phyloP scores from a whole-genome alignment of 2,797 vertebrate species.

The Muscicapa striata region DNA sequence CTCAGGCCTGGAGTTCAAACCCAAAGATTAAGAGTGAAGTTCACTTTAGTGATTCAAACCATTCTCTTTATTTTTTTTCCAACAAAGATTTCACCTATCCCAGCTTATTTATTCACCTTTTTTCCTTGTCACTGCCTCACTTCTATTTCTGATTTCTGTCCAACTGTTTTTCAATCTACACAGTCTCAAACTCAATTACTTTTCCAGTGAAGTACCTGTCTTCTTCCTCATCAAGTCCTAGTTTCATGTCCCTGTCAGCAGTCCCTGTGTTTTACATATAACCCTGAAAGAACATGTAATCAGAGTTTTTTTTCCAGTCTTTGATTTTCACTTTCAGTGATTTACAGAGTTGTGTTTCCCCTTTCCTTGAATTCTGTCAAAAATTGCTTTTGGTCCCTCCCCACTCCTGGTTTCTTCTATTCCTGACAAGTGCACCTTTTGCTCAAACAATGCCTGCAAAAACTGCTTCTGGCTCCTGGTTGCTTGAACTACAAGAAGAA shows the following conservation, averaged over 20 bases:
- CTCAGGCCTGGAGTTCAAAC: neutral
- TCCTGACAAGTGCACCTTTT: neutral
- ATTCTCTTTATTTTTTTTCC: neutral
- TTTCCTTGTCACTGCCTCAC: neutral
- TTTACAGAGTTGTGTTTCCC: neutral
- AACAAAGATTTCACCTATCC: neutral
- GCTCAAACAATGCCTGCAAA: neutral
- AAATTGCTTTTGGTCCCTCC: neutral
- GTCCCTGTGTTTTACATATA: neutral
- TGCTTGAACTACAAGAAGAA: neutral
- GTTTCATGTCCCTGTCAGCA: neutral
- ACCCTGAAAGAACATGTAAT: neutral
- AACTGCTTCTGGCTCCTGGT: neutral
- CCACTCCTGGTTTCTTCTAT: neutral
- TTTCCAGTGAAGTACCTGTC: neutral
- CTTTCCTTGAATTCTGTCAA: neutral
- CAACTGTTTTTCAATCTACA: neutral
- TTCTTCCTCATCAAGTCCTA: neutral
- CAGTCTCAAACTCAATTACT: neutral
- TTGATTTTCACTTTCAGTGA: neutral
- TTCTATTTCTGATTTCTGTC: neutral
- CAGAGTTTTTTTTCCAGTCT: neutral
- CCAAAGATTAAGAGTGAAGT: neutral
- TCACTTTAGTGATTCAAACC: neutral
- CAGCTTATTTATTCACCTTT: neutral